These are phyloP conservation scores for Agrotis clavis DNA, from an alignment of 2,888 invertebrate species.

Conservation along the genomic window DNA sequence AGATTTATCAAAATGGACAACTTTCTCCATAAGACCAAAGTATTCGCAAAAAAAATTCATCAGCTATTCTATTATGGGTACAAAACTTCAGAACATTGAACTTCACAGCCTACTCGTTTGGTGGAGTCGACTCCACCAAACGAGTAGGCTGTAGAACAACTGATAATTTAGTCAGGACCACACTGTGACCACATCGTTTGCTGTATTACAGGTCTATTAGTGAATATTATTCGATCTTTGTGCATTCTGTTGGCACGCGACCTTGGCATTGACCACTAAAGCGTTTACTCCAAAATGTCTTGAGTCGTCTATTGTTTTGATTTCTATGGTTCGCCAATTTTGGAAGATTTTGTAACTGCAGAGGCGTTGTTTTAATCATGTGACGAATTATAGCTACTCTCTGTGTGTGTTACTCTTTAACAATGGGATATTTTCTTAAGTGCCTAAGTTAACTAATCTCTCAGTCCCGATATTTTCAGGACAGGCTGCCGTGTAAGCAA, in stretches of 20 bases:
- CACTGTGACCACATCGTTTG: background rate
- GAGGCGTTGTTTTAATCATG: background rate
- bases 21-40: background rate
- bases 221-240: too few species aligned
- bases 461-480: too few species aligned
- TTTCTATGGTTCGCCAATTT: slow-evolving; percentile 29
- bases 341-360: background rate
- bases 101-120: too few species aligned
- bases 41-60: background rate
- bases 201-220: too few species aligned
- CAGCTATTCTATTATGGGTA: background rate
- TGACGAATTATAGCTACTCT: too few species aligned
- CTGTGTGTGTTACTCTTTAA: too few species aligned
- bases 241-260: slow-evolving; percentile 23
- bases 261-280: slow-evolving; percentile 59
- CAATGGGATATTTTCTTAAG: too few species aligned
- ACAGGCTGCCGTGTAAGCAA: too few species aligned
- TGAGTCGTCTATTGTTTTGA: slow-evolving; percentile 32
- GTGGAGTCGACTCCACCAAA: background rate
- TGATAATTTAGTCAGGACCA: background rate
- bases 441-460: too few species aligned
- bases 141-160: background rate
- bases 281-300: slow-evolving; percentile 43
- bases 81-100: background rate
- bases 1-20: background rate